phyloP scores from a whole-genome alignment of 2,888 invertebrate species.

The Scelioninae gen. 1 region DNA sequence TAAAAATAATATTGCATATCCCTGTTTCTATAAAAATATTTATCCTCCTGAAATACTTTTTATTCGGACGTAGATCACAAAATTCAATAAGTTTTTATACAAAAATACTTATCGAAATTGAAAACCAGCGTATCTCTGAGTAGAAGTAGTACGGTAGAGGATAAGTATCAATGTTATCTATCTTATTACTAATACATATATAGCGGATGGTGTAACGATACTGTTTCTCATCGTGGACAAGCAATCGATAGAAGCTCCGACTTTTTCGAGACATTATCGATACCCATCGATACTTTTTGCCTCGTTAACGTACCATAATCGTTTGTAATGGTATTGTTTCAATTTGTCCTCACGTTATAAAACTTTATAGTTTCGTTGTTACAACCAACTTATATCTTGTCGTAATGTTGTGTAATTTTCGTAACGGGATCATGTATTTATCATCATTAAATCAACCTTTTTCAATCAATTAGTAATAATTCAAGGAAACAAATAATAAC shows the following conservation, averaged over 20 bases:
- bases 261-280: constrained; percentile 47
- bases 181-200: constrained; percentile 48
- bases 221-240: constrained; percentile 41
- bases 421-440: background rate
- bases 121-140: constrained; percentile 24
- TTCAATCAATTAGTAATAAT: no score
- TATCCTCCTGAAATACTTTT: background rate
- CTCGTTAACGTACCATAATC: constrained; percentile 59
- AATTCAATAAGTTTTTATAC: background rate
- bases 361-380: constrained; percentile 38
- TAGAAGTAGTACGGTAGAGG: background rate
- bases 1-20: no score
- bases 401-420: constrained; percentile 22
- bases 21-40: background rate
- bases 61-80: background rate
- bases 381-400: constrained; percentile 10
- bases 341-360: constrained; percentile 61
- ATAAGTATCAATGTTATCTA: constrained; percentile 47
- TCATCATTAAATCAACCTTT: no score
- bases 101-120: constrained; percentile 41
- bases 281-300: constrained; percentile 51
- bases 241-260: constrained; percentile 39
- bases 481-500: no score
- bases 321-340: constrained; percentile 64
- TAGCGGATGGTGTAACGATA: constrained; percentile 49